Evolutionary conservation across 2,113 vertebrate species (phyloP).

Genomic region (Pseudorhombus dupliciocellatus): DNA sequence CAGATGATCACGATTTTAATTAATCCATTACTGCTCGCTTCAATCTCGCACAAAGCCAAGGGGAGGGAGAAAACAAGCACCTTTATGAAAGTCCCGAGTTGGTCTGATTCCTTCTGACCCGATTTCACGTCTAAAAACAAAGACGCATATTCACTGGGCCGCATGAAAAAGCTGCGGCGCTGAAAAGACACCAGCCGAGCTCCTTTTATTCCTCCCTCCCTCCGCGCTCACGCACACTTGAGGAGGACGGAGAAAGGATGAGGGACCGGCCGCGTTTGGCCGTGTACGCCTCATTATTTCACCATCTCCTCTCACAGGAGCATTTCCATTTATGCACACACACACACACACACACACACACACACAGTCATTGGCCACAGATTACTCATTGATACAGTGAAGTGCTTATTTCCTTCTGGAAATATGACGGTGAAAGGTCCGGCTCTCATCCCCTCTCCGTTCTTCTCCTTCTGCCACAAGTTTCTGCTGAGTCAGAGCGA

Average conservation of each 20-base stretch:
- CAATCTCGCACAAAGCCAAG: conserved; percentile 1
- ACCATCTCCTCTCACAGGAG: conserved; percentile 73
- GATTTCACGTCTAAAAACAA: conserved; percentile 53
- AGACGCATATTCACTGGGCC: conserved; percentile 47
- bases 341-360: too few relatives aligned
- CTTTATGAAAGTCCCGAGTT: conserved; percentile 20
- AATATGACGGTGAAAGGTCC: conserved; percentile 50
- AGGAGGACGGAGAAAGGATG: conserved; percentile 9
- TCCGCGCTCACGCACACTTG: conserved; percentile 28
- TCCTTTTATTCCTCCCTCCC: conserved; percentile 28
- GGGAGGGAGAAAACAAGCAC: background rate
- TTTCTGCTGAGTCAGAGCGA: conserved; percentile 69
- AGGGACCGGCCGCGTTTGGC: conserved; percentile 62
- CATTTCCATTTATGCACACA: conserved; percentile 62
- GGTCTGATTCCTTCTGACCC: conserved; percentile 52
- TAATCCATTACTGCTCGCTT: conserved; percentile 44
- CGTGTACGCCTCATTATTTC: conserved; percentile 87
- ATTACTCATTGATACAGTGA: conserved; percentile 51
- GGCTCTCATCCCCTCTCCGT: background rate
- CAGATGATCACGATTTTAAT: conserved; percentile 32
- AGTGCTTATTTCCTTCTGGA: conserved; percentile 60
- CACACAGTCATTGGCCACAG: conserved; percentile 47
- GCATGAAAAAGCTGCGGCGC: conserved; percentile 31
- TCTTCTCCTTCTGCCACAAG: conserved; percentile 4
- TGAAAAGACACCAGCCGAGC: conserved; percentile 32